A percentile compares a stretch with the other conserved stretches of the same genome.
These are phyloP conservation scores for Hippocampus guttulatus DNA, from an alignment of 2,113 vertebrate species.

Conservation along the genomic window DNA sequence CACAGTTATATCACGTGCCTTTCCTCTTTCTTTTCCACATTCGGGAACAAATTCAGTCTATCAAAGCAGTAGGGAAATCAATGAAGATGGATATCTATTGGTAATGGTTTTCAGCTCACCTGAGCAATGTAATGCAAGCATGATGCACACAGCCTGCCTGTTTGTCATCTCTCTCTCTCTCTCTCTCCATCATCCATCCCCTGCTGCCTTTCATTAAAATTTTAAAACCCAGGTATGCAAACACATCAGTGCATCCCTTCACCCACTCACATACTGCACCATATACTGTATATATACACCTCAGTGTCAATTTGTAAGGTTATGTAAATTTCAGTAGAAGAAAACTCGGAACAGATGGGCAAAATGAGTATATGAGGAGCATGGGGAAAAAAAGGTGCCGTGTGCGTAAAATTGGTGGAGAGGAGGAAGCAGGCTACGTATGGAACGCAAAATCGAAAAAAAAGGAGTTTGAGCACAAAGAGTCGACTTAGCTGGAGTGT, in stretches of 20 bases:
- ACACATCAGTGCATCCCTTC: constrained; percentile 38
- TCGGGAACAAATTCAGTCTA: constrained; percentile 20
- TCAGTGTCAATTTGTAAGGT: constrained; percentile 16
- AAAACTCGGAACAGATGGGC: neutral
- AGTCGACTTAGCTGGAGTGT: constrained; percentile 18
- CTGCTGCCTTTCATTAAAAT: constrained; percentile 60
- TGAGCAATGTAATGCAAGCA: constrained; percentile 55
- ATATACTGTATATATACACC: neutral
- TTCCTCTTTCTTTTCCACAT: neutral
- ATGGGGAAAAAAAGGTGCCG: neutral
- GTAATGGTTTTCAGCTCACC: constrained; percentile 69
- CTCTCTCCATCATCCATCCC: constrained; percentile 41
- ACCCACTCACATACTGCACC: constrained; percentile 10
- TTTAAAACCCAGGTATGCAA: constrained; percentile 59
- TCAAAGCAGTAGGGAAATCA: constrained; percentile 55
- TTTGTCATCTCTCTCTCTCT: constrained; percentile 12
- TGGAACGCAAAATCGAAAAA: constrained; percentile 5
- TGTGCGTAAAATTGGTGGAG: neutral
- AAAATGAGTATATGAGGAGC: neutral
- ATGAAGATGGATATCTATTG: too few species aligned
- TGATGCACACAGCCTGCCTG: constrained; percentile 31
- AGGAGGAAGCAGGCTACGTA: constrained; percentile 5
- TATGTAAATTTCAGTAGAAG: constrained; percentile 28
- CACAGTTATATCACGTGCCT: neutral
- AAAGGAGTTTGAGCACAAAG: neutral